Conservation (phyloP, 2,888 invertebrate species). For the Limnephilus rhombicus region DNA sequence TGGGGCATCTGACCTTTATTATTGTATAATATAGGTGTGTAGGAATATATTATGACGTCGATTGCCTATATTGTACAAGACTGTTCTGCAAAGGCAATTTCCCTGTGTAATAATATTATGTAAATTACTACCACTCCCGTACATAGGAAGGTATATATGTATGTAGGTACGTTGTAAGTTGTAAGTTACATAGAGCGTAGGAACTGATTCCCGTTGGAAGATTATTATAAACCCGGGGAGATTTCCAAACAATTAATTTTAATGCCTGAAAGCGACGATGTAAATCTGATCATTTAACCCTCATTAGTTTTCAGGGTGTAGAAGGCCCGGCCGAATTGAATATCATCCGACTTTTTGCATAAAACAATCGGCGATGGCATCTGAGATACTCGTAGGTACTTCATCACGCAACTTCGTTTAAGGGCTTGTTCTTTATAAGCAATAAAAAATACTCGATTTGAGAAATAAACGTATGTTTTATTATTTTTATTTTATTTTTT, state of each 20-base stretch:
- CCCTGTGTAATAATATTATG: not conserved
- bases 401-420: not conserved
- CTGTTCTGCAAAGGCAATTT: not conserved
- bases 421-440: not conserved
- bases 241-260: slow-evolving; percentile 44
- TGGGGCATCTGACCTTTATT: not conserved
- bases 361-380: not conserved
- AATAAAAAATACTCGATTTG: not conserved
- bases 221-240: slow-evolving; percentile 32
- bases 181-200: not conserved
- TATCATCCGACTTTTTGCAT: not conserved
- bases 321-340: not conserved
- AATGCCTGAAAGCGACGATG: slow-evolving; percentile 33
- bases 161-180: not conserved
- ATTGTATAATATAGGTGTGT: too few species aligned
- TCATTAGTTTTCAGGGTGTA: not conserved
- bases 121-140: not conserved
- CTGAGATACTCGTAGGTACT: not conserved
- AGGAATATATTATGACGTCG: not conserved
- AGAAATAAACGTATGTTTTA: too few species aligned
- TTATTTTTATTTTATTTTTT: not conserved
- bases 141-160: not conserved
- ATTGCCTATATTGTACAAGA: not conserved
- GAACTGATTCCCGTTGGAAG: not conserved
- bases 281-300: slow-evolving; percentile 19